phyloP scores from a whole-genome alignment of 2,797 vertebrate genomes.

The Cottoperca gobio region DNA sequence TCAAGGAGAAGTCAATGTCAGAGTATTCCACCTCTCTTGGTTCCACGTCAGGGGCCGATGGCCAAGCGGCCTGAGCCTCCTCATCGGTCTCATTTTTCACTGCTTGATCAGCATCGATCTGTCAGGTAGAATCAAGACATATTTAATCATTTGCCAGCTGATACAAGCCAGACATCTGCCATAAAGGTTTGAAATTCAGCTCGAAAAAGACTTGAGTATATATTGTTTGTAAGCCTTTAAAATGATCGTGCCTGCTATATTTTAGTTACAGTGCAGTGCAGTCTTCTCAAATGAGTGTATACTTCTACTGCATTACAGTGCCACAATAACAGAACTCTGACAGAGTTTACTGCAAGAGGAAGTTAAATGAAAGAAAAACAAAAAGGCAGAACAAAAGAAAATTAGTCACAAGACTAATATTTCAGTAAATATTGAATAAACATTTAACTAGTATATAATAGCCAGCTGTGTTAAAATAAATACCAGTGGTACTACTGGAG shows the following conservation, averaged over 20 bases:
- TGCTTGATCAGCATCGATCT: slow-evolving; percentile 33
- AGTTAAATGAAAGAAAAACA: not conserved
- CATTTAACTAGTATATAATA: not conserved
- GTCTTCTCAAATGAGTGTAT: not conserved
- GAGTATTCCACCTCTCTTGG: slow-evolving; percentile 70
- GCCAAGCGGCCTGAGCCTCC: slow-evolving; percentile 2
- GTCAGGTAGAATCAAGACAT: not conserved
- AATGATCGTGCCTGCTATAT: not conserved
- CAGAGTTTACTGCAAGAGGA: not conserved
- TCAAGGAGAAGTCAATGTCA: slow-evolving; percentile 58
- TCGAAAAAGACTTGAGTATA: not conserved
- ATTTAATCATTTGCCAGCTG: not conserved
- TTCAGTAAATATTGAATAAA: not conserved
- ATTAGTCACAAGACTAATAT: not conserved
- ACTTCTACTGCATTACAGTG: not conserved
- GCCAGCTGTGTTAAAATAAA: not conserved
- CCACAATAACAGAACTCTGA: not conserved
- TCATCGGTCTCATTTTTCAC: slow-evolving; percentile 17
- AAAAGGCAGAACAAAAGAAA: not conserved
- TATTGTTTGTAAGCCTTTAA: not conserved
- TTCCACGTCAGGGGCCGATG: not conserved
- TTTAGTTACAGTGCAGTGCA: not conserved
- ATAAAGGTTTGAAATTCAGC: not conserved
- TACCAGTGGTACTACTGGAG: slow-evolving; percentile 7
- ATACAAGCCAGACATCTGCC: not conserved